phyloP scores from a whole-genome alignment of 2,888 invertebrate species.

The Pogonocherus hispidulus region DNA sequence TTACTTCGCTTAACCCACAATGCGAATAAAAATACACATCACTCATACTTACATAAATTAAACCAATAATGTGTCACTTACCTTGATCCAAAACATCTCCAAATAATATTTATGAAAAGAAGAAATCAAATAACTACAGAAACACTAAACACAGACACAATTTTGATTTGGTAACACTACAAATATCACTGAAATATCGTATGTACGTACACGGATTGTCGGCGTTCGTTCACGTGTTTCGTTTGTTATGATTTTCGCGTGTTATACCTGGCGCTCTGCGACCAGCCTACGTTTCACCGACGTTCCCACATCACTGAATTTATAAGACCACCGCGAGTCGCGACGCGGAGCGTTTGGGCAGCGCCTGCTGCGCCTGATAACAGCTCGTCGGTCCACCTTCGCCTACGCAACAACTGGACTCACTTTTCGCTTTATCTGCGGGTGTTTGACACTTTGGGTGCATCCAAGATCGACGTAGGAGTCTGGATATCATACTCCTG shows the following conservation, averaged over 20 bases:
- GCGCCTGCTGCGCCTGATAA: constrained; percentile 24
- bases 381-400: constrained; percentile 5
- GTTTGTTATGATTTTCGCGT: constrained; percentile 27
- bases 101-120: no score
- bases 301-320: constrained; percentile 23
- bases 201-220: background rate
- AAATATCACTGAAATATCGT: background rate
- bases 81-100: constrained; percentile 15
- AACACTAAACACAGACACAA: constrained; percentile 12
- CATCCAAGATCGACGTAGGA: background rate
- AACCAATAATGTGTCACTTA: background rate
- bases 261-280: background rate
- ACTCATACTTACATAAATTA: background rate
- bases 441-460: constrained; percentile 6
- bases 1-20: background rate
- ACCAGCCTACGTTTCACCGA: constrained; percentile 8
- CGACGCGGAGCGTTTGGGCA: constrained; percentile 1
- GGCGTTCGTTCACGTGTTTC: constrained; percentile 25
- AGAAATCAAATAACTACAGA: background rate
- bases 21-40: background rate
- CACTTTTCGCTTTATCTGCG: background rate
- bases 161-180: background rate
- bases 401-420: background rate
- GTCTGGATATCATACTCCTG: no score
- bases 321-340: background rate